Percentiles rank a stretch among this genome's conserved stretches.
These are phyloP conservation scores for Branchellion lobata DNA, from an alignment of 2,888 invertebrate species.

Conservation along the genomic window DNA sequence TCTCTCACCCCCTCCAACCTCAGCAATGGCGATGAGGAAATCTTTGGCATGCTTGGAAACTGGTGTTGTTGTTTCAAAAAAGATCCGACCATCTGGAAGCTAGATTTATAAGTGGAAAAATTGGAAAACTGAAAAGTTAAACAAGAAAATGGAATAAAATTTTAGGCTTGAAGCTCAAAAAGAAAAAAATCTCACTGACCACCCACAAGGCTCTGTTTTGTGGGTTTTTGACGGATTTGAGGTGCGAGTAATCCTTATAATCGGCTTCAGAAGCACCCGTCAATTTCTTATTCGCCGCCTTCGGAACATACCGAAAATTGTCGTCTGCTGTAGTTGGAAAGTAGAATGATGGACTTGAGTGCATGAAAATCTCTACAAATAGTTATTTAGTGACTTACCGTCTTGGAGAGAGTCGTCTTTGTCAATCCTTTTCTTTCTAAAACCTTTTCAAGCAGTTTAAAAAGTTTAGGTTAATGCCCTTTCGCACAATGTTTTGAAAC, in stretches of 20 bases:
- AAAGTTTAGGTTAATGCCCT: too few species aligned
- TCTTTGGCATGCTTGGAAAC: slow-evolving; percentile 99
- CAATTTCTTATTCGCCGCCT: background rate
- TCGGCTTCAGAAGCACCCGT: background rate
- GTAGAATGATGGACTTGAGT: background rate
- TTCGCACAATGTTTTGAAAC: too few species aligned
- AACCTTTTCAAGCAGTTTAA: too few species aligned
- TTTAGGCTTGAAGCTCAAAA: background rate
- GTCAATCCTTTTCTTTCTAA: background rate
- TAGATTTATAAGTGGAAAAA: too few species aligned
- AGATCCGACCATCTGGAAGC: slow-evolving; percentile 95
- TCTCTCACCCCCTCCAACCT: slow-evolving; percentile 66
- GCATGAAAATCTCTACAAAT: too few species aligned
- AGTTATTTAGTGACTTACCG: background rate
- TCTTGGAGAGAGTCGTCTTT: background rate
- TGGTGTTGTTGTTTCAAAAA: slow-evolving; percentile 95
- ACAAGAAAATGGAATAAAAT: slow-evolving; percentile 34
- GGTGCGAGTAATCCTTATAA: slow-evolving; percentile 3
- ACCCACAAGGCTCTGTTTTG: background rate
- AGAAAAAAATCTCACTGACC: background rate
- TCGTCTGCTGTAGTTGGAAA: background rate
- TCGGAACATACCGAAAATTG: slow-evolving; percentile 10
- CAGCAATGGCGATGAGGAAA: slow-evolving; percentile 95
- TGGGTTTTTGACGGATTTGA: background rate
- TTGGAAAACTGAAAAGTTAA: too few species aligned